phyloP scores from a whole-genome alignment of 2,888 invertebrate species.

The Alentia gelatinosa region DNA sequence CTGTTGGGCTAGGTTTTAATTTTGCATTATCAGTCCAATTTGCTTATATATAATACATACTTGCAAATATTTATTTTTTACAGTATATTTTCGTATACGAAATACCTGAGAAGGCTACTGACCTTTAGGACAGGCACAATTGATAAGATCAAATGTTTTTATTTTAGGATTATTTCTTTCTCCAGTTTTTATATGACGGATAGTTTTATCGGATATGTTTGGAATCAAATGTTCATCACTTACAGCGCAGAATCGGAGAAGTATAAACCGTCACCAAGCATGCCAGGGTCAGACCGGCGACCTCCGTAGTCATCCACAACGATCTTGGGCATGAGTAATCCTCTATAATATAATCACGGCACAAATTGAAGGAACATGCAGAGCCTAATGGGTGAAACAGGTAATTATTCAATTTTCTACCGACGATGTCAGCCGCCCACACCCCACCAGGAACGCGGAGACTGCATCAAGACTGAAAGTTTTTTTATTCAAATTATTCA shows the following conservation, averaged over 20 bases:
- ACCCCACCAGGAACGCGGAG: neutral
- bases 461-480: neutral
- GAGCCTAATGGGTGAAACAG: neutral
- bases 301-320: slow-evolving; percentile 77
- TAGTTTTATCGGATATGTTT: too few relatives aligned
- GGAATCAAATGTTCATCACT: too few relatives aligned
- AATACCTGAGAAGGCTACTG: neutral
- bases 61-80: neutral
- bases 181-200: neutral
- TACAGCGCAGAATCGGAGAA: slow-evolving; percentile 76
- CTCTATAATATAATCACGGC: slow-evolving; percentile 68
- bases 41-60: neutral
- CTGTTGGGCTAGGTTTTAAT: too few relatives aligned
- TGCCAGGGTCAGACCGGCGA: slow-evolving; percentile 73
- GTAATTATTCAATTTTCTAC: neutral
- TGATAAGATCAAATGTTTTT: neutral
- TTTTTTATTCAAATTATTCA: neutral
- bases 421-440: neutral
- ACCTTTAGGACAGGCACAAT: neutral
- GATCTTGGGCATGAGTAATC: slow-evolving; percentile 74
- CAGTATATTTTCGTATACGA: neutral
- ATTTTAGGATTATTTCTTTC: neutral
- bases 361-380: neutral
- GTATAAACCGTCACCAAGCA: slow-evolving; percentile 77
- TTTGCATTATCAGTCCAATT: too few relatives aligned